Percentiles rank a stretch among this genome's conserved stretches.
Evolutionary conservation across 2,797 vertebrate genomes (phyloP).

Genomic region (Etheostoma perlongum): DNA sequence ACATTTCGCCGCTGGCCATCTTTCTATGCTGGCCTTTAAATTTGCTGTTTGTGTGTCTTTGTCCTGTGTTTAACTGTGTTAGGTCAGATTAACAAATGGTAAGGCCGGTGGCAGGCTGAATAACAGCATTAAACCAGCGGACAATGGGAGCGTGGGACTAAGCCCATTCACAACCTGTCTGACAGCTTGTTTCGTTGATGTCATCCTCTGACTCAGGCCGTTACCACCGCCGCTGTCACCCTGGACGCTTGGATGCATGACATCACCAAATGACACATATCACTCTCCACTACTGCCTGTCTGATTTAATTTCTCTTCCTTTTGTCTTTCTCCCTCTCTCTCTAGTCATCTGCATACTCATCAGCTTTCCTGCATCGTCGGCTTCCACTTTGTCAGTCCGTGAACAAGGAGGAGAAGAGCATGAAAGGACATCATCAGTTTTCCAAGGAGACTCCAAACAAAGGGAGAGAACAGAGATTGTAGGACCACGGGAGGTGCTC

Average conservation of each 20-base stretch:
- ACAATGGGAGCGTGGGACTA: constrained; percentile 81
- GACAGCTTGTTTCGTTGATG: constrained; percentile 80
- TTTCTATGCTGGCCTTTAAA: constrained; percentile 68
- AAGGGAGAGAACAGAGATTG: constrained; percentile 37
- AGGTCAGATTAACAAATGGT: constrained; percentile 85
- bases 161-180: constrained; percentile 83
- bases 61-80: constrained; percentile 78
- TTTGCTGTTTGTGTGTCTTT: constrained; percentile 79
- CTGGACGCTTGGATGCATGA: constrained; percentile 75
- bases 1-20: constrained; percentile 62
- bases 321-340: constrained; percentile 20
- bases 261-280: constrained; percentile 77
- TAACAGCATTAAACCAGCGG: constrained; percentile 82
- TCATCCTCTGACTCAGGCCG: constrained; percentile 85
- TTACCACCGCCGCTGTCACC: constrained; percentile 77
- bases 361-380: constrained; percentile 65
- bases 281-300: constrained; percentile 57
- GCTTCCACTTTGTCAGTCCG: constrained; percentile 52
- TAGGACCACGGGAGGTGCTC: constrained; percentile 25
- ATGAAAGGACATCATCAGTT: constrained; percentile 67
- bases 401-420: constrained; percentile 36
- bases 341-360: constrained; percentile 66
- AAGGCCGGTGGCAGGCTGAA: constrained; percentile 80
- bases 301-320: constrained; percentile 37
- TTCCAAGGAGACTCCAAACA: constrained; percentile 53